These are phyloP conservation scores for Ameiurus melas DNA, from an alignment of 2,113 vertebrate species.

Conservation along the genomic window DNA sequence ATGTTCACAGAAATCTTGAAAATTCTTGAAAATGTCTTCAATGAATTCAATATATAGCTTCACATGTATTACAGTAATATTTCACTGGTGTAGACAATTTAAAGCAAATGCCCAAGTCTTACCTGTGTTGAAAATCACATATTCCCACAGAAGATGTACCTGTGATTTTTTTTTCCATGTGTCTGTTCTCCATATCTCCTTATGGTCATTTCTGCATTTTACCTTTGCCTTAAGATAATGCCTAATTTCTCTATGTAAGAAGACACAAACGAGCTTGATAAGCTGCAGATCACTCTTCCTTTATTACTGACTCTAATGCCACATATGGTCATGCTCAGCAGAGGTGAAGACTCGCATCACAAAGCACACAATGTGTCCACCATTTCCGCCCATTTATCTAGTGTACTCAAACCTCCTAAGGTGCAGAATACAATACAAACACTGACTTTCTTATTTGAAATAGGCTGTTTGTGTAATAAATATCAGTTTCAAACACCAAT, in stretches of 20 bases:
- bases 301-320: constrained; percentile 57
- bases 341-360: constrained; percentile 16
- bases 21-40: too few relatives aligned
- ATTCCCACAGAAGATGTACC: not conserved
- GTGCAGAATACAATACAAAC: not conserved
- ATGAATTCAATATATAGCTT: not conserved
- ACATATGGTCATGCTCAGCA: constrained; percentile 29
- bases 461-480: constrained; percentile 9
- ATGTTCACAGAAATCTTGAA: not conserved
- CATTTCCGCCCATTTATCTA: constrained; percentile 2
- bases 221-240: constrained; percentile 59
- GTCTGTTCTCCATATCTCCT: not conserved
- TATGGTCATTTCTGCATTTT: constrained; percentile 26
- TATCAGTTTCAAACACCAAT: not conserved
- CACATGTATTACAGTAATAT: not conserved
- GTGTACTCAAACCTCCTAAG: not conserved
- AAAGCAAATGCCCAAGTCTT: not conserved
- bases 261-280: constrained; percentile 71
- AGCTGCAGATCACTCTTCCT: constrained; percentile 60
- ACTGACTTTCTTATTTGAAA: constrained; percentile 2
- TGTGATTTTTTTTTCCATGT: not conserved
- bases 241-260: constrained; percentile 67
- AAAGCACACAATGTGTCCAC: not conserved
- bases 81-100: not conserved
- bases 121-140: constrained; percentile 16